Base-by-base conservation (phyloP, 2,113 vertebrate species). In the Alexandromys fortis region DNA sequence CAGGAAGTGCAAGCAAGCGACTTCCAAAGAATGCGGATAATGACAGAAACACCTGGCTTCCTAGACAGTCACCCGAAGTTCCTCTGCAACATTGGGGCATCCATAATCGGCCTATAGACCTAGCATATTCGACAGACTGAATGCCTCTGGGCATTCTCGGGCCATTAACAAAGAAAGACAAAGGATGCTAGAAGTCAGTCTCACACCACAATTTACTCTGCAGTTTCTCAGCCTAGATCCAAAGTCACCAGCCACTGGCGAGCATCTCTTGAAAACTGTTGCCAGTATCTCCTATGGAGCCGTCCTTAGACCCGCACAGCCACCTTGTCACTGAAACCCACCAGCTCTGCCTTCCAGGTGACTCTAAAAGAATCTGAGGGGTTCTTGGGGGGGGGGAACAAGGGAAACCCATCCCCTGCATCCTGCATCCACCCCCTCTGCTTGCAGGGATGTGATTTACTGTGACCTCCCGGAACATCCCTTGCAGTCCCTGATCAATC, bases 321-420 rank as follows among this genome's bases (percentile, higher is more conserved):
- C 0, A 17, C 26, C 47, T 8, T 24, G 0, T 21, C 67, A 42
- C 12, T 2, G 26, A 90, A 5, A 28, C 12, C 33, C n/a, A 21
- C n/a, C 58, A 63, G 55, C 35, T 81, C 70, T 47, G 21, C 86
- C 61, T 68, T 78, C 45, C 63, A 47, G 85, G 22, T 45, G 55
- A 42, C 47, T 49, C 38, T 58, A 42, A n/a, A 35, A 67, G 45
- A 35, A 86, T 10, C n/a, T 24, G 19, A 87, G 63, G 19, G 13
- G 19, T 7, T 35, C 63, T 35, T 85, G 42, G 42, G 42, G 42
- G 42, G 42, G 35, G 78, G 65, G 22, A 90, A 63, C 33, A 52
- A 47, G 19, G 14, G 28, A 52, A 14, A 45, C 45, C 33, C n/a
- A 19, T 35, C 8, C 58, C 70, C 5, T 11, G 58, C 55, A 58